A percentile compares a stretch with the other conserved stretches of the same genome.
Conservation (phyloP, 1,140 invertebrate species). For the Drosophila prosaltans region DNA sequence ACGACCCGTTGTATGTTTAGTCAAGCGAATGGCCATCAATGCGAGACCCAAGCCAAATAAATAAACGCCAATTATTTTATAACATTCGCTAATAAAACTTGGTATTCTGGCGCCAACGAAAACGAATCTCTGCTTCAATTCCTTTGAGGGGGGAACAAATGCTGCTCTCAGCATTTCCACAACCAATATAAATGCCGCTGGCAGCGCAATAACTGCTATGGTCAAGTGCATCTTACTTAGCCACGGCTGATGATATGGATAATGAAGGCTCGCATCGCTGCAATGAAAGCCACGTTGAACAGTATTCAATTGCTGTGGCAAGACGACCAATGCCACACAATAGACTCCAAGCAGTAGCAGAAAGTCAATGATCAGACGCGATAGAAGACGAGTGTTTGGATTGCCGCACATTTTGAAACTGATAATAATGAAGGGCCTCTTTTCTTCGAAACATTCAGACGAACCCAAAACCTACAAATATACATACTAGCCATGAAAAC, state of each 20-base stretch:
- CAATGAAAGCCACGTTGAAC: constrained; percentile 70
- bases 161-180: constrained; percentile 73
- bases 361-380: constrained; percentile 74
- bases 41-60: constrained; percentile 64
- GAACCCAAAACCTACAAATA: constrained; percentile 6
- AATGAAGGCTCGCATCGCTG: constrained; percentile 57
- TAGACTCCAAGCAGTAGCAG: constrained; percentile 64
- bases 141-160: constrained; percentile 44
- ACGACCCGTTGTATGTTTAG: constrained; percentile 62
- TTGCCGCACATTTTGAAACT: constrained; percentile 80
- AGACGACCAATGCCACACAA: constrained; percentile 61
- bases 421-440: constrained; percentile 12
- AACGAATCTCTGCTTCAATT: constrained; percentile 66
- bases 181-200: constrained; percentile 63
- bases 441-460: constrained; percentile 39
- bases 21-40: constrained; percentile 46
- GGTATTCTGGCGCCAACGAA: constrained; percentile 73
- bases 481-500: constrained; percentile 45
- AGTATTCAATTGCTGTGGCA: constrained; percentile 63
- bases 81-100: constrained; percentile 76
- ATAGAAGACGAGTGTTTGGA: constrained; percentile 73
- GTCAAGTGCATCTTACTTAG: constrained; percentile 70
- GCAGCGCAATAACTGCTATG: constrained; percentile 61
- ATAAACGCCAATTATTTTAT: constrained; percentile 72
- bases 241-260: constrained; percentile 69